A percentile compares a stretch with the other conserved stretches of the same genome.
Evolutionary conservation across 2,797 vertebrate genomes (phyloP).

Genomic region (Otus scops): DNA sequence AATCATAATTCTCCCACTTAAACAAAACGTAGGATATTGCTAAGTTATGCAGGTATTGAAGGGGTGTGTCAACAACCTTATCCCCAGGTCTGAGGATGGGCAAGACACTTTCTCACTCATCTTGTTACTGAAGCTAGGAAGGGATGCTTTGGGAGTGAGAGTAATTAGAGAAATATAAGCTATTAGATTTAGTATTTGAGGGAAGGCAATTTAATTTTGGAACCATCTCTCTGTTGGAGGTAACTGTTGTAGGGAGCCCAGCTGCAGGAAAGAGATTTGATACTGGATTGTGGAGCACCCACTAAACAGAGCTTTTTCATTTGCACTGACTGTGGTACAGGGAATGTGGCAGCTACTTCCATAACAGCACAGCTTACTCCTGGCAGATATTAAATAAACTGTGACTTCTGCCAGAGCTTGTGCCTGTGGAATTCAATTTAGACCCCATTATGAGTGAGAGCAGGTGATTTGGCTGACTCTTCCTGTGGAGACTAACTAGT

Average conservation of each 20-base stretch:
- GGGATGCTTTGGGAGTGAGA: not conserved
- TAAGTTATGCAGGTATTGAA: not conserved
- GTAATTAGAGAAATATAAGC: not conserved
- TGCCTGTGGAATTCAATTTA: constrained; percentile 51
- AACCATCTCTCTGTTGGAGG: not conserved
- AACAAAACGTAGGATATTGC: not conserved
- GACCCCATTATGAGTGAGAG: constrained; percentile 1
- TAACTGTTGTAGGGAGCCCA: not conserved
- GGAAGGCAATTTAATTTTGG: constrained; percentile 16
- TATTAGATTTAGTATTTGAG: not conserved
- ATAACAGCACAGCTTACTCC: not conserved
- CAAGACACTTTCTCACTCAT: not conserved
- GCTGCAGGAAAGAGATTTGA: not conserved
- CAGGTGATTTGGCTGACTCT: constrained; percentile 53
- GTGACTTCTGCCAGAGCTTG: constrained; percentile 6
- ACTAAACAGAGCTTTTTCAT: not conserved
- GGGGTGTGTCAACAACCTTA: not conserved
- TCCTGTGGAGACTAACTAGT: constrained; percentile 52
- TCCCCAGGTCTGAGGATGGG: not conserved
- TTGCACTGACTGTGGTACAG: not conserved
- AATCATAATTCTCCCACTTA: not conserved
- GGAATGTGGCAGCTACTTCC: not conserved
- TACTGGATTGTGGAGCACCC: not conserved
- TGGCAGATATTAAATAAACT: constrained; percentile 19
- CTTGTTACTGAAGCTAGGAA: not conserved